Evolutionary conservation across 2,113 vertebrate species (phyloP), one percentile per base, ranked within the genome.

Genomic region (Onychostoma macrolepis): DNA sequence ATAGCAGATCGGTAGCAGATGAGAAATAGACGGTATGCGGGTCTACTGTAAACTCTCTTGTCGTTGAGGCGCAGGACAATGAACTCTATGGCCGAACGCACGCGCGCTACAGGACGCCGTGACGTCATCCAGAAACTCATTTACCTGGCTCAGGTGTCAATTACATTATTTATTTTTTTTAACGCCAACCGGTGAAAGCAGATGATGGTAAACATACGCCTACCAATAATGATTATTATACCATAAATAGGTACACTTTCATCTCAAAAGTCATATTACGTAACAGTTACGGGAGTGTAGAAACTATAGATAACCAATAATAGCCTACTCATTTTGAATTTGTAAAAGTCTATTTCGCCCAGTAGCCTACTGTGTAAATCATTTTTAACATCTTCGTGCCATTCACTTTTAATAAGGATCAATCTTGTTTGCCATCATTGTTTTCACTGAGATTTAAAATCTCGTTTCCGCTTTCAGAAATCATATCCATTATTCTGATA

Each of bases 61-160:
- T 77, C 72, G 71, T 43, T 58, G 58, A 87, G 56, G 67, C 41
- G 89, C 90, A 92, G 93, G 50, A 95, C 94, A 94, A 96, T 91
- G 92, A 89, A 78, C 45, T 65, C 79, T 9, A 21, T 11, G 11
- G 36, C 83, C 81, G 81, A 80, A 79, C 94, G 94, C 94, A 95
- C 84, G 94, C 94, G 95, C 93, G 43, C 69, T 91, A 85, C 87
- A 89, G 33, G 17, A 75, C 26, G 72, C 36, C 28, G 71, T 38
- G 80, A 90, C 89, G 90, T 91, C 89, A 91, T 8, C 24, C 41
- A 36, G 77, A 87, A 88, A 89, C 82, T 84, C 82, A 84, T 89
- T 90, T 88, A 92, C 90, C 91, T 92, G 91, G 7, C 41, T 86
- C 88, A 92, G 91, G 91, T 92, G 72, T 65, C 58, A 26, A 36